phyloP scores from a whole-genome alignment of 1,140 invertebrate genomes.

The Ceratina japonica region DNA sequence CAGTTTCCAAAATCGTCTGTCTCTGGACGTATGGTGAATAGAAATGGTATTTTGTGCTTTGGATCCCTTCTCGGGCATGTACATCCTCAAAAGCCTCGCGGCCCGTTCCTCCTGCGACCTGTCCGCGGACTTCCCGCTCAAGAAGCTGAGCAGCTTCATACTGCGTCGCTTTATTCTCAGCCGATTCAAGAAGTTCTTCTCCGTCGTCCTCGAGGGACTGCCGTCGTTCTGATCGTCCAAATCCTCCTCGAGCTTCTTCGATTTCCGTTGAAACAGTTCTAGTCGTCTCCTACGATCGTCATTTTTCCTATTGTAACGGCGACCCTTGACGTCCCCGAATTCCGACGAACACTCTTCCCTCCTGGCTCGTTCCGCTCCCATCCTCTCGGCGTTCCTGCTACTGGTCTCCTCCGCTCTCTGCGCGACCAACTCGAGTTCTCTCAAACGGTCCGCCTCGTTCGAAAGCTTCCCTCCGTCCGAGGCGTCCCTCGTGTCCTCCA shows the following conservation, averaged over 20 bases:
- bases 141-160: conserved; percentile 71
- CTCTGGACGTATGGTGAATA: conserved; percentile 75
- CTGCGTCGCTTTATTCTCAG: conserved; percentile 69
- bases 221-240: conserved; percentile 59
- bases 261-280: conserved; percentile 61
- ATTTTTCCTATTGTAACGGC: conserved; percentile 31
- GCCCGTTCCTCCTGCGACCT: conserved; percentile 73
- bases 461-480: conserved; percentile 22
- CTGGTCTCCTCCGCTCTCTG: conserved; percentile 67
- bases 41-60: conserved; percentile 74
- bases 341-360: conserved; percentile 45
- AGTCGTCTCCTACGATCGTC: conserved; percentile 56
- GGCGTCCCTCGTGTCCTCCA: conserved; percentile 60
- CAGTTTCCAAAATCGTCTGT: conserved; percentile 76
- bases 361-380: conserved; percentile 41
- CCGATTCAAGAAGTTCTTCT: conserved; percentile 68
- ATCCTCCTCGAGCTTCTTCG: conserved; percentile 60
- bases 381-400: conserved; percentile 56
- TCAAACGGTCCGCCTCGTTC: conserved; percentile 57
- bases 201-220: conserved; percentile 47
- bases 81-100: conserved; percentile 70
- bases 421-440: conserved; percentile 66
- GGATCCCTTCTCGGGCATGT: conserved; percentile 69
- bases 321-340: conserved; percentile 18
- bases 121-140: conserved; percentile 68